phyloP scores from a whole-genome alignment of 2,113 vertebrate genomes.

The Pelobates fuscus region DNA sequence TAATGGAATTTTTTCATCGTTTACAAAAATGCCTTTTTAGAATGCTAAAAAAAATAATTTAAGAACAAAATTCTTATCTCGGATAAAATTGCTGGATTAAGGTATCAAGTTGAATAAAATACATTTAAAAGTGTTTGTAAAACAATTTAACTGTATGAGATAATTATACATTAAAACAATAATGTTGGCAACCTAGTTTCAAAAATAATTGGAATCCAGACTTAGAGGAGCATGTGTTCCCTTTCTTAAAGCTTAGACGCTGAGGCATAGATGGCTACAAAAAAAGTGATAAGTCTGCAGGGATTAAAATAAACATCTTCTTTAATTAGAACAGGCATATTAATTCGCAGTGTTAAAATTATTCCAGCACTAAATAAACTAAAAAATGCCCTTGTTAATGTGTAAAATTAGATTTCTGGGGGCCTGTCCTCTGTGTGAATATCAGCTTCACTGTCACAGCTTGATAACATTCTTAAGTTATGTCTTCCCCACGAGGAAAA shows the following conservation, averaged over 20 bases:
- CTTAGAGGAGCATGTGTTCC: not conserved
- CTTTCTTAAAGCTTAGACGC: not conserved
- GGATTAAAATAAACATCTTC: conserved; percentile 53
- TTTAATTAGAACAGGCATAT: conserved; percentile 56
- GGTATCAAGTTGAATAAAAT: conserved; percentile 2
- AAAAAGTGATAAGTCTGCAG: conserved; percentile 38
- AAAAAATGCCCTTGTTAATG: conserved; percentile 57
- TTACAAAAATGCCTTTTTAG: too few relatives aligned
- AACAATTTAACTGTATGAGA: not conserved
- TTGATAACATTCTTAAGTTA: conserved; percentile 65
- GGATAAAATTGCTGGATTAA: not conserved
- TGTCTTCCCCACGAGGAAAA: conserved; percentile 59
- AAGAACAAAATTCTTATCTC: not conserved
- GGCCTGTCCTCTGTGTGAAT: conserved; percentile 55
- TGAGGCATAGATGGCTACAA: conserved; percentile 26
- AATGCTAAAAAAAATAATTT: not conserved
- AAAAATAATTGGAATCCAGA: conserved; percentile 27
- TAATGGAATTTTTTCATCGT: too few relatives aligned
- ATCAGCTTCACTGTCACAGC: conserved; percentile 65
- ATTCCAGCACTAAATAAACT: conserved; percentile 57
- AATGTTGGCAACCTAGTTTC: not conserved
- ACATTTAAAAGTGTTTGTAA: conserved; percentile 14
- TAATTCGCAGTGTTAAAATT: conserved; percentile 55
- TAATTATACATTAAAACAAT: conserved; percentile 40
- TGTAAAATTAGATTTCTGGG: conserved; percentile 61